Conservation (phyloP, 2,113 vertebrate genomes). For the Nerophis lumbriciformis region DNA sequence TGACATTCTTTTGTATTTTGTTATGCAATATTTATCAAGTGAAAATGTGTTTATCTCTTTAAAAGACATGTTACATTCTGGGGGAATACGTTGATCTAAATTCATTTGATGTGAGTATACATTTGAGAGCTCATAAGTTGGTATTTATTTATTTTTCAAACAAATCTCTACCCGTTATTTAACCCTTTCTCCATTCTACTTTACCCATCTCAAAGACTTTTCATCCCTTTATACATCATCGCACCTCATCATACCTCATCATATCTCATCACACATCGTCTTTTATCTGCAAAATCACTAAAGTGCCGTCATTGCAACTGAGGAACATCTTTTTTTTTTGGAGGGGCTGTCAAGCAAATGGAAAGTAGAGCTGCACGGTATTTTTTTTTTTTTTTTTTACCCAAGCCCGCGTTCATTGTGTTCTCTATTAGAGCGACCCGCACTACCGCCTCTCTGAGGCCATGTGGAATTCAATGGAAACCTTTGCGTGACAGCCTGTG, state of each 20-base stretch:
- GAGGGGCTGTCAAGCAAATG: neutral
- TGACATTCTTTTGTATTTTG: no score
- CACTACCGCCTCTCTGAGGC: neutral
- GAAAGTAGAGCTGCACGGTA: neutral
- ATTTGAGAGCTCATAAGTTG: no score
- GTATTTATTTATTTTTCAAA: neutral
- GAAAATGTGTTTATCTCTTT: no score
- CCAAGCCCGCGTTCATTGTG: neutral
- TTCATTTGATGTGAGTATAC: no score
- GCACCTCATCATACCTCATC: slow-evolving; percentile 3
- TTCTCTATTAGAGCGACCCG: neutral
- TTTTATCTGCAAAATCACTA: slow-evolving; percentile 4
- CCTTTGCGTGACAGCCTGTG: neutral
- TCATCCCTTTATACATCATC: slow-evolving; percentile 3
- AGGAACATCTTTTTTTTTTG: neutral
- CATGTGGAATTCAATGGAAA: neutral
- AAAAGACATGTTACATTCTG: no score
- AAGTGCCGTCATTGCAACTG: neutral
- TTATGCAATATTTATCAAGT: no score
- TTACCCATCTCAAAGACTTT: neutral
- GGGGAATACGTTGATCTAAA: no score
- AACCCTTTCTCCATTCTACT: neutral
- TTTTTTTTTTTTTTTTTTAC: neutral
- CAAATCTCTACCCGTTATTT: neutral
- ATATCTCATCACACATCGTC: slow-evolving; percentile 4